Evolutionary conservation across 2,797 vertebrate species (phyloP), one percentile per base, ranked within the genome.

Genomic region (Melanitta fusca): DNA sequence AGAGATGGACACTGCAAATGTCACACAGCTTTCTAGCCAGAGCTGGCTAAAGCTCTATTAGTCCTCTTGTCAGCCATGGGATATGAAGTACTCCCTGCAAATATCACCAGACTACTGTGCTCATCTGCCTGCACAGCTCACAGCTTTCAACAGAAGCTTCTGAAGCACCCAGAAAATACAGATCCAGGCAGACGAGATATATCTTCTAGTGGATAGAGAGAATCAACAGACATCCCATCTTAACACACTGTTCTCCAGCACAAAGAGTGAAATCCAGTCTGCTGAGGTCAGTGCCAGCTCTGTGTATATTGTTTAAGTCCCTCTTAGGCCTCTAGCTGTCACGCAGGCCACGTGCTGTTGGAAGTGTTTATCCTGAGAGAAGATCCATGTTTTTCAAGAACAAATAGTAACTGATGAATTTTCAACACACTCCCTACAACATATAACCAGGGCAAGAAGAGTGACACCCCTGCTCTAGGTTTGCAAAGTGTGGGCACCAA

Each of bases 111-210:
- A 15, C 62, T 79, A 20, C 30, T 1, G 3, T 49, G 51, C 20
- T 75, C 80, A 20, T 34, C 53, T 93, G 39, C 78, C 82, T 88
- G 51, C 64, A 57, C 51, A 92, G 84, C 64, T 88, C 75, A 85
- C 54, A 65, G 79, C 70, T 87, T 80, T 92, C 89, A 86, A 36
- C 45, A 81, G 58, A 32, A 18, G 16, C 9, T 32, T 62, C 70
- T 61, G 62, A 74, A 85, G 60, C n/a, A 54, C 60, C 86, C 74
- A 41, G 61, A 89, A 91, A 95, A 80, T 57, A 96, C 2, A 80
- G 85, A 93, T 34, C 64, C 73, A 74, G 92, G 75, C 28, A 91
- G n/a, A 16, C 14, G 62, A 80, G 72, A 82, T 34, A 1, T 68
- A 80, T 96, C 87, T 94, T 65, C 68, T 11, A 68, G 45, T 0